Base-by-base conservation (phyloP, 64 coral and sea anemone genomes). In the Hydrozoanthus tunicans region DNA sequence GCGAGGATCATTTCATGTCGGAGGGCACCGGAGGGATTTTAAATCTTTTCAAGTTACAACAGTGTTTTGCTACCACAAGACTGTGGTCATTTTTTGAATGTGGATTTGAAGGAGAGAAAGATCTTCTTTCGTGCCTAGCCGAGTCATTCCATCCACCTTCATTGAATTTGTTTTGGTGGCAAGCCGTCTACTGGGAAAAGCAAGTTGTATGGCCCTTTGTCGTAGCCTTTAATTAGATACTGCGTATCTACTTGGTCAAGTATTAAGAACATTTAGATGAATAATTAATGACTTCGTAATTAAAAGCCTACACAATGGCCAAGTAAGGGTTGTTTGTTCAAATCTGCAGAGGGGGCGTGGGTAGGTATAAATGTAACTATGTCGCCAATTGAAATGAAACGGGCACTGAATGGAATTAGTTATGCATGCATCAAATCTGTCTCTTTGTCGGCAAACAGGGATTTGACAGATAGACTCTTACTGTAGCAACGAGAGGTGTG, bases 371-470 rank as follows among this genome's bases (percentile, higher is more conserved):
- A 88, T 88, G 84, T 88, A 88, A 88, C 84, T 88, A 88, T 88
- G 84, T 88, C 68, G 84, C 84, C 82, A 88, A 88, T 88, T 88
- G 67, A 88, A 88, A 88, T 75, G 84, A 88, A 88, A 88, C 84
- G 84, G 68, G 55, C 68, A 27, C 69, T 62, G 69, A 88, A 73
- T 58, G 57, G 69, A 88, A 88, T 88, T 60, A 88, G 3, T 88
- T 88, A 88, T 88, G 56, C 23, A 88, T 88, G 84, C 69, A 56
- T 88, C 84, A 88, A 88, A 57, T 81, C 20, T 73, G 57, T 88
- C 69, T 58, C 84, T 88, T 88, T 88, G 84, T 88, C 84, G 84
- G 84, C 69, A 88, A 75, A 75, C 59, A 51, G 56, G 68, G 68
- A 27, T 61, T 75, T 88, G 84, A 74, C 84, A 88, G 57, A 53